Base-by-base conservation (phyloP, 2,113 vertebrate genomes). In the Platycercus adscitus region DNA sequence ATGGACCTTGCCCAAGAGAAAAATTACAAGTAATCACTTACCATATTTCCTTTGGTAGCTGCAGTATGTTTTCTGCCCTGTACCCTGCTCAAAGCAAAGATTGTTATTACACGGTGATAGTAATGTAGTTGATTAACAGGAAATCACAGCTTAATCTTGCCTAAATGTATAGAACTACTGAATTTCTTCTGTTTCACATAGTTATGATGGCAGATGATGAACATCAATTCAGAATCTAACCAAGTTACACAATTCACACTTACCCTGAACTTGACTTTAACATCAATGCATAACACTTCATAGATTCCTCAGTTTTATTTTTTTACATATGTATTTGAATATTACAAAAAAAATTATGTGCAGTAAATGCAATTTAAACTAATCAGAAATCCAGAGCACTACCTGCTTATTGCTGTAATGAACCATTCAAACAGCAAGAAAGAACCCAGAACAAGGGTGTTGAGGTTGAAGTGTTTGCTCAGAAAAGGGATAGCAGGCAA, bases 221-320 rank as follows among this genome's bases (percentile, higher is more conserved):
- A 72, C 53, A 71, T 69, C 46, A 89, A 80, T 81, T 65, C 53
- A 82, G 69, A 84, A 81, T 81, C 90, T 87, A 94, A 91, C 43
- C 46, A 91, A 75, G 55, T 47, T 33, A 89, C 26, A 56, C 31
- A 78, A 81, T 63, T 86, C 73, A 93, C 37, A 41, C 50, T 91
- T 83, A 60, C 1, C 78, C 65, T 88, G 68, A 86, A 84, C 33
- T 86, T 93, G 52, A 92, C 81, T 88, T 80, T 81, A 84, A 79
- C 4, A 10, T 44, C 69, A 76, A 17, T 33, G 37, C 39, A 44
- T 89, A 94, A 86, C 31, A 8, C 79, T 84, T 75, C 65, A 86
- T 29, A 56, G 26, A 88, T 70, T 71, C 61, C 29, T 91, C 69
- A 7, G 3, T 23, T 56, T n/a, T 46, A 52, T 60, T 77, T 84